These are phyloP conservation scores for Pheosia gnoma DNA, from an alignment of 2,888 invertebrate species.

Conservation along the genomic window DNA sequence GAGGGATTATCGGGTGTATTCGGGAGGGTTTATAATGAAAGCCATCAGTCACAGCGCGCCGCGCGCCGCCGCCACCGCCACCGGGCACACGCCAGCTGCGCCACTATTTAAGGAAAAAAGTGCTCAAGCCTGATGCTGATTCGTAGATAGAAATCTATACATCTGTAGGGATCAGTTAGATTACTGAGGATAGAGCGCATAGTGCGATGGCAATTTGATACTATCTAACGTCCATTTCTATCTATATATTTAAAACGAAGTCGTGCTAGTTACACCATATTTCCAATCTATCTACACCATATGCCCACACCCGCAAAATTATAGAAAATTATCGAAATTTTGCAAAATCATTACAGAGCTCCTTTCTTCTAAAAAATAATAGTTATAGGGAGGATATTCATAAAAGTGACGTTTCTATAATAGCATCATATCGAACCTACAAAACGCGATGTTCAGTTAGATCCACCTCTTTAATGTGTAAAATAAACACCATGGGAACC, in stretches of 20 bases:
- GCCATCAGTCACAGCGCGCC: slow-evolving; percentile 47
- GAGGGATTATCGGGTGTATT: slow-evolving; percentile 51
- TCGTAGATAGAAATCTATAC: slow-evolving; percentile 29
- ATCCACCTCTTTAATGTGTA: too few species aligned
- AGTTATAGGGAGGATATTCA: too few species aligned
- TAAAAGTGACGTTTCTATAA: too few species aligned
- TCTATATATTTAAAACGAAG: too few species aligned
- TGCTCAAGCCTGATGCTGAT: slow-evolving; percentile 23
- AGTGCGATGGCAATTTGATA: background rate
- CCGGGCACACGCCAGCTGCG: slow-evolving; percentile 8
- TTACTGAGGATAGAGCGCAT: slow-evolving; percentile 27
- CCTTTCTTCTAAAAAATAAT: too few species aligned
- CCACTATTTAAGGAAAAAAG: slow-evolving; percentile 18
- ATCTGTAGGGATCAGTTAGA: slow-evolving; percentile 24
- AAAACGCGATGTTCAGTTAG: too few species aligned
- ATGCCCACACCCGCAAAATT: too few species aligned
- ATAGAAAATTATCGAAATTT: too few species aligned
- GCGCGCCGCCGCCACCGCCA: slow-evolving; percentile 8
- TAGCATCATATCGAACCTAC: too few species aligned
- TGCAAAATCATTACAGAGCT: too few species aligned
- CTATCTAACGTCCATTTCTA: background rate
- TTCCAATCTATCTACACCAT: too few species aligned
- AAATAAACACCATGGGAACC: background rate
- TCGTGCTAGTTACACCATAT: too few species aligned
- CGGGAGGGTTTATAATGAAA: slow-evolving; percentile 54